These are phyloP conservation scores for Caenorhabditis elegans DNA, from an alignment of 1,140 invertebrate genomes.

Conservation along the genomic window WBcel235 BX284606.5:10996001-10996500, in stretches of 20 bases:
- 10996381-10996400: background rate
- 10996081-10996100: constrained; percentile 24
- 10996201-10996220: background rate
- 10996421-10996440: background rate
- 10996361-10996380: background rate
- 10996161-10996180: constrained; percentile 37
- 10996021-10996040: too few species aligned
- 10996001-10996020: background rate
- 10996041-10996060: too few species aligned
- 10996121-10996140: constrained; percentile 37
- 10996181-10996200: constrained; percentile 36
- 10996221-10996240: background rate
- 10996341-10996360: constrained; percentile 11
- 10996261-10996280: constrained; percentile 30
- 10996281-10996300: constrained; percentile 34
- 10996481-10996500: constrained; percentile 36
- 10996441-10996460: background rate
- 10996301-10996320: constrained; percentile 5
- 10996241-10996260: constrained; percentile 40
- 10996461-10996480: background rate
- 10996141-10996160: constrained; percentile 41
- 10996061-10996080: background rate
- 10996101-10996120: constrained; percentile 40
- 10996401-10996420: constrained; percentile 22
- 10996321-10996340: background rate